Base-by-base conservation (phyloP, 37 sponge, comb jelly and placozoan genomes). In the Chondrosia reniformis region DNA sequence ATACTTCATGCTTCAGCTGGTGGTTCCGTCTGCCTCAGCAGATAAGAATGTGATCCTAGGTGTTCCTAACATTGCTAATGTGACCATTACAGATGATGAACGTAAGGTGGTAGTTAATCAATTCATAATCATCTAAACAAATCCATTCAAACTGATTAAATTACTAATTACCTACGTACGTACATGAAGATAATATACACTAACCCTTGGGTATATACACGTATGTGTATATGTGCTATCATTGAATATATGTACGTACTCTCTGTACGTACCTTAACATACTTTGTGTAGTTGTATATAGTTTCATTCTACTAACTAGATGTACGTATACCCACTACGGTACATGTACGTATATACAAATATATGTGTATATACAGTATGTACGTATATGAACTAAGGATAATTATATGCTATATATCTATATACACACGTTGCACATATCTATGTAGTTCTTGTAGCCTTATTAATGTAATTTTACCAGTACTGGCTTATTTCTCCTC, bases 51-150 rank as follows among this genome's bases (percentile, higher is more conserved):
- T 69, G n/a, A 69, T 21, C n/a, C 38, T 36, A 44, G 72, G 72
- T 21, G 36, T 21, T 2, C 44, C 72, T 6, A 24, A 39, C 43
- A 69, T 31, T 21, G 72, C 72, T 25, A 69, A 19, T 8, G 43
- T 69, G 44, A 69, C 43, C 72, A 69, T 69, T 34, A 40, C 2
- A 19, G 42, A 69, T 69, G 72, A 69, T 69, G 72, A 69, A 39
- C 44, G 72, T 69, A 39, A 34, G 72, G 41, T 69, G 72, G 17
- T 13, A 49, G 52, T 49, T 10, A 10, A 49, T 49, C 15, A 49
- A 19, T 49, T n/a, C n/a, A n/a, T n/a, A n/a, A n/a, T n/a, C n/a
- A n/a, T n/a, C n/a, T n/a, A n/a, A n/a, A n/a, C n/a, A n/a, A n/a
- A n/a, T n/a, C n/a, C n/a, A n/a, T n/a, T n/a, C n/a, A n/a, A n/a